Conservation (phyloP, 2,888 invertebrate species). For the Oeneis ivallda region DNA sequence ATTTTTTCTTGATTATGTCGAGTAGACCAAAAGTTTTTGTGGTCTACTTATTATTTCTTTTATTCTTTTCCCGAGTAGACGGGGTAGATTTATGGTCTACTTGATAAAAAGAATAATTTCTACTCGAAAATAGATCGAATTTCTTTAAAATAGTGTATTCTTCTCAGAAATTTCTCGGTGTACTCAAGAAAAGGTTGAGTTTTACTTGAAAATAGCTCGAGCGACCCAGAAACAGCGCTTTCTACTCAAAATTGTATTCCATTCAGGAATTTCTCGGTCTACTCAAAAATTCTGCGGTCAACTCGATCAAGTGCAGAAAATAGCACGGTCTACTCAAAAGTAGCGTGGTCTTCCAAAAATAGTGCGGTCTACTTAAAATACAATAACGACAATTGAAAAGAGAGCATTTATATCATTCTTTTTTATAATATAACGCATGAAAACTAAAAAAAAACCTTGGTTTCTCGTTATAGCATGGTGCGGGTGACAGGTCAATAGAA, state of each 20-base stretch:
- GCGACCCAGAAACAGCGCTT: background rate
- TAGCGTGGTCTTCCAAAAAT: too few species aligned
- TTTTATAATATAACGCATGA: background rate
- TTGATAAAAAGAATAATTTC: conserved; percentile 21
- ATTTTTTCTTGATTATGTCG: too few species aligned
- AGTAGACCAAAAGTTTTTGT: background rate
- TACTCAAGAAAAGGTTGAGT: conserved; percentile 30
- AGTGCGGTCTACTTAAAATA: background rate
- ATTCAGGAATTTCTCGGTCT: background rate
- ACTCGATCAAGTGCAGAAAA: background rate
- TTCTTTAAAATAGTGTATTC: too few species aligned
- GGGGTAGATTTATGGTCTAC: background rate
- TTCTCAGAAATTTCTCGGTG: conserved; percentile 32
- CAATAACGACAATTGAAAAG: too few species aligned
- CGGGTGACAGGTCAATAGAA: too few species aligned
- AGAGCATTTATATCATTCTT: conserved; percentile 3
- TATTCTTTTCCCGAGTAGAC: too few species aligned
- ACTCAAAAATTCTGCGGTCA: background rate
- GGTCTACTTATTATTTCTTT: background rate
- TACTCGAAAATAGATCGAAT: background rate
- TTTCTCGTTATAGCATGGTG: background rate
- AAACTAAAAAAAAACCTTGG: background rate
- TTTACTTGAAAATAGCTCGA: background rate
- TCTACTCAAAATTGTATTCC: background rate
- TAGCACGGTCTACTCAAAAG: background rate